Evolutionary conservation across 2,113 vertebrate species (phyloP).

Genomic region (Catagonus wagneri): DNA sequence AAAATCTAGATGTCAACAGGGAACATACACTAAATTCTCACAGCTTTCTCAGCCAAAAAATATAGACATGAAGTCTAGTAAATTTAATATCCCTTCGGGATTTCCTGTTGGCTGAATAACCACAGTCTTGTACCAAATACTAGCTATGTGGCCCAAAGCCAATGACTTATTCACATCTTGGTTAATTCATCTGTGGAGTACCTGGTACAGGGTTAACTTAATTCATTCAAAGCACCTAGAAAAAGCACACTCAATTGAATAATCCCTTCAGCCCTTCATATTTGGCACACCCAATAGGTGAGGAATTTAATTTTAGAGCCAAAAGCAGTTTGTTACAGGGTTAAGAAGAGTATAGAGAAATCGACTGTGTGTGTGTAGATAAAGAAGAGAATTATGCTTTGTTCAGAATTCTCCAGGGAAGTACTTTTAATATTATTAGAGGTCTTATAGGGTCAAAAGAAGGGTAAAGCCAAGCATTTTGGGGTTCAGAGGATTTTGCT

Average conservation of each 20-base stretch:
- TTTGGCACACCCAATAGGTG: neutral
- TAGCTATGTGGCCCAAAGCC: neutral
- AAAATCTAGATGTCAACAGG: too few species aligned
- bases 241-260: neutral
- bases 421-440: neutral
- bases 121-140: neutral
- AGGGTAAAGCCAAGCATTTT: neutral
- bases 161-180: neutral
- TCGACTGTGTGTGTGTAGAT: neutral
- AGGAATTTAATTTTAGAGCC: neutral
- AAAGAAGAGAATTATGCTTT: neutral
- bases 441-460: neutral
- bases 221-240: neutral
- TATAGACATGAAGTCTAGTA: neutral
- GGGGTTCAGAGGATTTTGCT: neutral
- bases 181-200: neutral
- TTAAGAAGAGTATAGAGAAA: neutral
- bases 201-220: neutral
- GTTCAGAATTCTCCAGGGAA: neutral
- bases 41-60: neutral
- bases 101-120: neutral
- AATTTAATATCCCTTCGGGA: too few species aligned
- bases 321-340: too few species aligned
- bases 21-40: neutral
- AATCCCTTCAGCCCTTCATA: fast-evolving